Conservation (phyloP, 2,797 vertebrate species). For the Mormyrops boulengeri region DNA sequence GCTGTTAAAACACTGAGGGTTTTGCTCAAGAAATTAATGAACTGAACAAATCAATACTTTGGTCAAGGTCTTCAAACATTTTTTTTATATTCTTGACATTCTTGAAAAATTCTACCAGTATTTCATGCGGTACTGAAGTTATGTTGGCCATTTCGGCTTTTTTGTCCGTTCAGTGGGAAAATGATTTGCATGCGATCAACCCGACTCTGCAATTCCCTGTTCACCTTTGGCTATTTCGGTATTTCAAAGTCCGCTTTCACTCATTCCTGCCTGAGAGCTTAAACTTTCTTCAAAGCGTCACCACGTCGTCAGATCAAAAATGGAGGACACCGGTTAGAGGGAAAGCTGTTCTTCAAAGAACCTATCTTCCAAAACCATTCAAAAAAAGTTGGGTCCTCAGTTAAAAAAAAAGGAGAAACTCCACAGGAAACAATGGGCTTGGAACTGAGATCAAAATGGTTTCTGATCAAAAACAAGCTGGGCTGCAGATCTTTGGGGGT, state of each 20-base stretch:
- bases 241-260: constrained; percentile 7
- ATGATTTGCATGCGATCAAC: constrained; percentile 1
- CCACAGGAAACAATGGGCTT: constrained; percentile 4
- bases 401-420: background rate
- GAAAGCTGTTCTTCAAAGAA: background rate
- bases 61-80: background rate
- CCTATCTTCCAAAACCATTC: background rate
- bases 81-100: background rate
- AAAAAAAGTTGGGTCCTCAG: background rate
- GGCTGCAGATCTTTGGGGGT: background rate
- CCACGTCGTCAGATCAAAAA: background rate
- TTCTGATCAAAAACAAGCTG: constrained; percentile 5
- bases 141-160: background rate
- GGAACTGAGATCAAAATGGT: background rate
- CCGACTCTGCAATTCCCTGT: background rate
- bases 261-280: background rate
- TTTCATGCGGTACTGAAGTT: background rate
- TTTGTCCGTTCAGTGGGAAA: background rate
- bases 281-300: constrained; percentile 14
- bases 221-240: background rate
- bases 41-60: background rate
- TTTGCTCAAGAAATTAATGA: background rate
- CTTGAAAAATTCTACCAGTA: background rate
- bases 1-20: background rate
- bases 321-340: background rate